Conservation (phyloP, 1,140 invertebrate species). For the Drosophila grimshawi region DNA sequence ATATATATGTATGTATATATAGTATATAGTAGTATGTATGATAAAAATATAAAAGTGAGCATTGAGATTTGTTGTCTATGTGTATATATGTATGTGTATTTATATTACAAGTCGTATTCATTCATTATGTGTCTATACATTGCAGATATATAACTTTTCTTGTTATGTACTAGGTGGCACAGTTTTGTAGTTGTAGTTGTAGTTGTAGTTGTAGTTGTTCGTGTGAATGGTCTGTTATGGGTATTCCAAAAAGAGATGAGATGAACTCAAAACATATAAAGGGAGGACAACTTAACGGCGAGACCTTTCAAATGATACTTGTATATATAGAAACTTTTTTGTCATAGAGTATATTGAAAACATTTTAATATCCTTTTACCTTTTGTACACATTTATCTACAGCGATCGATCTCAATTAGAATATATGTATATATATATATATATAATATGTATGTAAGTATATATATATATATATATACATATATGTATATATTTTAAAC, state of each 20-base stretch:
- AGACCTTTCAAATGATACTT: slow-evolving; percentile 58
- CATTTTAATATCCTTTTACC: slow-evolving; percentile 20
- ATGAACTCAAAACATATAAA: not conserved
- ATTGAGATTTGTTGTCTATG: slow-evolving; percentile 59
- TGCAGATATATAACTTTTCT: slow-evolving; percentile 78
- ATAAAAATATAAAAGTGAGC: slow-evolving; percentile 82
- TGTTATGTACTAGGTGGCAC: slow-evolving; percentile 83
- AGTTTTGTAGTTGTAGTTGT: slow-evolving; percentile 65
- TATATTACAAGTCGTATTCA: slow-evolving; percentile 57
- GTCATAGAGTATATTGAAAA: slow-evolving; percentile 30
- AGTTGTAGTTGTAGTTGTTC: slow-evolving; percentile 49
- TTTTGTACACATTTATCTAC: slow-evolving; percentile 76
- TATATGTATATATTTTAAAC: slow-evolving; percentile 64
- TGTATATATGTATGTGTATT: slow-evolving; percentile 24
- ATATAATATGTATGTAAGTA: slow-evolving; percentile 59
- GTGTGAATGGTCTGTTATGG: slow-evolving; percentile 56
- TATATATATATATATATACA: slow-evolving; percentile 38
- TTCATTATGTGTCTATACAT: slow-evolving; percentile 57
- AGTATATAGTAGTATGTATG: slow-evolving; percentile 60
- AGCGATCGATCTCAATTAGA: slow-evolving; percentile 49
- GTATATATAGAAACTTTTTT: slow-evolving; percentile 15
- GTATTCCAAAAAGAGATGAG: slow-evolving; percentile 16
- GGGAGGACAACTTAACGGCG: slow-evolving; percentile 55
- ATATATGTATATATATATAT: slow-evolving; percentile 21
- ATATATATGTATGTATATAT: slow-evolving; percentile 31